Percentiles rank a stretch among this genome's conserved stretches.
Conservation (phyloP, 2,797 vertebrate genomes). For the Pangasius mekongensis region DNA sequence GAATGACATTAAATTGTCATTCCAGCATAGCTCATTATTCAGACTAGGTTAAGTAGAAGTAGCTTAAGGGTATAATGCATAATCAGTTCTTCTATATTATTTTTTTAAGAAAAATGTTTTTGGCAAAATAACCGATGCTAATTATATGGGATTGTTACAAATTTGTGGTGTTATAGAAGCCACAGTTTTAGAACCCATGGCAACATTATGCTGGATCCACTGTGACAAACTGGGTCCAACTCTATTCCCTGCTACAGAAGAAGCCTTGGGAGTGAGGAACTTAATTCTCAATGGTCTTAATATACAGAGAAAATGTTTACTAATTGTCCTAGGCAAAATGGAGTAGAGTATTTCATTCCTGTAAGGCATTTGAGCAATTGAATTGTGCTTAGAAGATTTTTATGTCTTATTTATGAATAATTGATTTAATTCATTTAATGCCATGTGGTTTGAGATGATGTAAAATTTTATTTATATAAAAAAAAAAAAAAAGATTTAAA, state of each 20-base stretch:
- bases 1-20: not conserved
- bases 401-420: slow-evolving; percentile 61
- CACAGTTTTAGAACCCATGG: not conserved
- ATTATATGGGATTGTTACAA: slow-evolving; percentile 39
- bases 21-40: slow-evolving; percentile 40
- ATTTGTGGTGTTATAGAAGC: slow-evolving; percentile 19
- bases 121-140: slow-evolving; percentile 52
- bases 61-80: slow-evolving; percentile 28
- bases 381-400: slow-evolving; percentile 46
- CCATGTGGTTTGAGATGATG: slow-evolving; percentile 51
- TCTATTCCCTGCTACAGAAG: slow-evolving; percentile 24
- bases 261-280: slow-evolving; percentile 12
- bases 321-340: slow-evolving; percentile 52
- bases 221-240: slow-evolving; percentile 7
- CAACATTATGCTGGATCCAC: slow-evolving; percentile 29
- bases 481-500: slow-evolving; percentile 51
- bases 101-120: slow-evolving; percentile 38
- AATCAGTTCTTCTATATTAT: slow-evolving; percentile 28
- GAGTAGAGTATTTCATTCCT: slow-evolving; percentile 43
- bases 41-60: slow-evolving; percentile 26
- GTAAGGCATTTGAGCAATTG: slow-evolving; percentile 49
- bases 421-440: slow-evolving; percentile 47
- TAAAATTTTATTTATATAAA: slow-evolving; percentile 58
- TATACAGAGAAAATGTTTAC: slow-evolving; percentile 44
- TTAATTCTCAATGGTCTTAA: slow-evolving; percentile 40